phyloP scores from a whole-genome alignment of 2,113 vertebrate species.

The Lontra canadensis region DNA sequence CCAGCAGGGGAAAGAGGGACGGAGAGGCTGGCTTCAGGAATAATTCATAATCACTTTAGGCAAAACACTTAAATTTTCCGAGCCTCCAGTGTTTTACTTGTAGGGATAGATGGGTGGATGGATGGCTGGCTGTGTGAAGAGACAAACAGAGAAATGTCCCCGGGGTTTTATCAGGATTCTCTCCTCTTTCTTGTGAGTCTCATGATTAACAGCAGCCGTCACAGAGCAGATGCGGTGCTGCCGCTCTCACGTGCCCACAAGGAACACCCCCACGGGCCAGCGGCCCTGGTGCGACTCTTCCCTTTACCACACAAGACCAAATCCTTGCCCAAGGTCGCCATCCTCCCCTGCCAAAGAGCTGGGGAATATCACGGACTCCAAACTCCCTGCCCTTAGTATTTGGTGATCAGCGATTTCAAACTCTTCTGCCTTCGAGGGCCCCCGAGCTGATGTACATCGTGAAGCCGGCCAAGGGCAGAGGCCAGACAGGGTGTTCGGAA shows the following conservation, averaged over 20 bases:
- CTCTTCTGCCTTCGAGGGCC: background rate
- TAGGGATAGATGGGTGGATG: background rate
- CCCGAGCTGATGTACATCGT: accelerated
- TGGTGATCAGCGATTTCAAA: background rate
- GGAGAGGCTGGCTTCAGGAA: background rate
- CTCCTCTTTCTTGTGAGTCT: background rate
- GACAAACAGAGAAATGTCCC: too few species aligned
- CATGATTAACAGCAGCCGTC: accelerated
- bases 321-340: background rate
- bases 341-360: background rate
- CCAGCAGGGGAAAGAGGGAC: background rate
- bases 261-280: accelerated
- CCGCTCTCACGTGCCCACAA: too few species aligned
- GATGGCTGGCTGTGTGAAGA: background rate
- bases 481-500: accelerated
- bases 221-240: accelerated
- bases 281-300: accelerated
- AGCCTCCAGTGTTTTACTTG: background rate
- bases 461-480: background rate
- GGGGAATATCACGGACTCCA: background rate
- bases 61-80: background rate
- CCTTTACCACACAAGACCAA: background rate
- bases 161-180: background rate
- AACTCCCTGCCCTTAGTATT: background rate
- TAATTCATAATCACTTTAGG: background rate